phyloP scores from a whole-genome alignment of 2,888 invertebrate genomes.

The Ligdia adustata region DNA sequence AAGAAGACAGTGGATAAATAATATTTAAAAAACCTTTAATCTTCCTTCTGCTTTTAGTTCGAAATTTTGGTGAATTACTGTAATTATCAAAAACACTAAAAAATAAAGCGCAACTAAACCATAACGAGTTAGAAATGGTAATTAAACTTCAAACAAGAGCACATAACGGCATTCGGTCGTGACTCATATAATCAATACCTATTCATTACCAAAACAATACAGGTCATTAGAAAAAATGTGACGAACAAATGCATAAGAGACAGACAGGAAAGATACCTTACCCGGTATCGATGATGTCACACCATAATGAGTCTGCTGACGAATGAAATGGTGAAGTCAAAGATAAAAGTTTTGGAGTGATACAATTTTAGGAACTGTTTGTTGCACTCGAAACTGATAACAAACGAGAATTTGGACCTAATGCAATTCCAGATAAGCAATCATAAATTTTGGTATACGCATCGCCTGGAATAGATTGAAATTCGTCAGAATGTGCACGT shows the following conservation, averaged over 20 bases:
- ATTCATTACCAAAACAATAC: constrained; percentile 37
- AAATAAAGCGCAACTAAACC: neutral
- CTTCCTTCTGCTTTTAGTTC: too few relatives aligned
- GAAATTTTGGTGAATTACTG: too few relatives aligned
- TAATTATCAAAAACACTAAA: too few relatives aligned
- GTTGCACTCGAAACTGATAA: constrained; percentile 6
- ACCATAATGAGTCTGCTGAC: constrained; percentile 27
- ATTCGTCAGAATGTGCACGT: too few relatives aligned
- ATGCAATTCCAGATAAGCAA: neutral
- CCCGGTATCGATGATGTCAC: constrained; percentile 43
- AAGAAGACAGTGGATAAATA: too few relatives aligned
- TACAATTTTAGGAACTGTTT: constrained; percentile 17
- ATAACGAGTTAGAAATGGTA: neutral
- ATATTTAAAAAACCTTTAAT: too few relatives aligned
- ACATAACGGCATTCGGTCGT: constrained; percentile 21
- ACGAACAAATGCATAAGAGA: constrained; percentile 41
- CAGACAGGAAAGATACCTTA: constrained; percentile 51
- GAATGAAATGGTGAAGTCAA: constrained; percentile 15
- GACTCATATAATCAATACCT: constrained; percentile 26
- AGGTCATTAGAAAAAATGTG: constrained; percentile 42
- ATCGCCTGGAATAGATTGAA: too few relatives aligned
- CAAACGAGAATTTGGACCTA: neutral
- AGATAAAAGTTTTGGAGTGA: constrained; percentile 10
- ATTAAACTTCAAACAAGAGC: neutral
- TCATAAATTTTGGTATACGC: neutral